Evolutionary conservation across 2,888 invertebrate species (phyloP), one percentile per base, ranked within the genome.

Genomic region (Strigamia maritima): DNA sequence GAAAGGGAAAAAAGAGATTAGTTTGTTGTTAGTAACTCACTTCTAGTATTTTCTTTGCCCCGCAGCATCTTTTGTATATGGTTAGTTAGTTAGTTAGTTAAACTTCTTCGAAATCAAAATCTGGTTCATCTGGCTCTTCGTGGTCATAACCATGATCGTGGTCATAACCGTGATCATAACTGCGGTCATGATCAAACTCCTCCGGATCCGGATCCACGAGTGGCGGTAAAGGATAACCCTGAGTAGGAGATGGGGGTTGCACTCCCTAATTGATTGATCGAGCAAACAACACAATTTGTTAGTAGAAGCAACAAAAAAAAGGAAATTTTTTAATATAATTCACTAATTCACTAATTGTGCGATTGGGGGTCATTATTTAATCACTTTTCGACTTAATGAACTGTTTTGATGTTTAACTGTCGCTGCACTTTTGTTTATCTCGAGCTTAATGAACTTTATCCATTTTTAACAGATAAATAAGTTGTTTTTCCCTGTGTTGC

Each of bases 31-130:
- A 44, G 40, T 44, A 44, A 44, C 40, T 44, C 40, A 44, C 40
- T 44, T 12, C 40, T 44, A 44, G 12, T 12, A 38, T 38, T 38
- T n/a, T n/a, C n/a, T n/a, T 38, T 38, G 38, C 38, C 38, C 38
- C 38, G 7, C 38, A 38, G 10, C 38, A 38, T 38, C 38, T 38
- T n/a, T n/a, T n/a, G n/a, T n/a, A 38, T n/a, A n/a, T n/a, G n/a
- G n/a, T n/a, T n/a, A 10, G 38, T n/a, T n/a, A n/a, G n/a, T n/a
- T n/a, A n/a, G 16, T 44, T 44, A 28, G 77, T 24, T 77, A 38
- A 77, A 31, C 77, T 44, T 77, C 77, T 40, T 77, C 77, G 22
- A 44, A 28, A 44, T 77, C 77, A 44, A 77, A 77, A 40, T 77
- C 77, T 40, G 24, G 22, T 22, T 40, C 44, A 2, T 77, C 77